phyloP scores from a whole-genome alignment of 2,113 vertebrate species.

The Brachypteracias leptosomus region DNA sequence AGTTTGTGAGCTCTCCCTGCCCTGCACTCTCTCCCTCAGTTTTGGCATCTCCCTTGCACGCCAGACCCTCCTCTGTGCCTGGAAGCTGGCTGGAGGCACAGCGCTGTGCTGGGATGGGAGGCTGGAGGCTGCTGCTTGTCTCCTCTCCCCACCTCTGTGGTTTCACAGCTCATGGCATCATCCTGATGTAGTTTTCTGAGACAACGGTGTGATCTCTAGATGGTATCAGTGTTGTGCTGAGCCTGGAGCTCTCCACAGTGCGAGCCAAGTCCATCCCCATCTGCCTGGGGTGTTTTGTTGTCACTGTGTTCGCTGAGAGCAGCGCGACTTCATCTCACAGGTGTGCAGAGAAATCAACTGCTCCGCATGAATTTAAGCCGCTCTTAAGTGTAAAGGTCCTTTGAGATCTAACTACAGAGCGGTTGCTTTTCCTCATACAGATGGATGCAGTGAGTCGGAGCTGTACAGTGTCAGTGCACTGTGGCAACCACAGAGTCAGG shows the following conservation, averaged over 20 bases:
- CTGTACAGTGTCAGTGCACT: constrained; percentile 93
- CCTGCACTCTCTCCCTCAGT: neutral
- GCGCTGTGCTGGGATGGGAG: neutral
- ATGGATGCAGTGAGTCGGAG: constrained; percentile 93
- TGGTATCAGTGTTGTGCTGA: neutral
- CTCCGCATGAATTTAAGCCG: neutral
- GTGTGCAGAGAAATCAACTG: neutral
- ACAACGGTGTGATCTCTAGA: neutral
- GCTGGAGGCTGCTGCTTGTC: neutral
- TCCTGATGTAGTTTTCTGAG: neutral
- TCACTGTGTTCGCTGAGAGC: neutral
- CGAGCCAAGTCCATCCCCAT: fast-evolving
- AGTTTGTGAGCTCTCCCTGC: neutral
- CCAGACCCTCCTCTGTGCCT: fast-evolving
- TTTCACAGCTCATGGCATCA: neutral
- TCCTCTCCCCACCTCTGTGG: neutral
- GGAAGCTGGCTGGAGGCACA: neutral
- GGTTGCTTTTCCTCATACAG: constrained; percentile 73
- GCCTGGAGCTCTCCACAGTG: neutral
- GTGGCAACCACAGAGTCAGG: constrained; percentile 87
- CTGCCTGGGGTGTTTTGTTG: neutral
- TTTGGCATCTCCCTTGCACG: neutral
- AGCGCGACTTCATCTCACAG: fast-evolving
- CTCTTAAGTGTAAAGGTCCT: neutral
- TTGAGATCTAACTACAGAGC: neutral